Evolutionary conservation across 2,797 vertebrate genomes (phyloP), one percentile per base, ranked within the genome.

Genomic region (Cirrhinus mrigala): DNA sequence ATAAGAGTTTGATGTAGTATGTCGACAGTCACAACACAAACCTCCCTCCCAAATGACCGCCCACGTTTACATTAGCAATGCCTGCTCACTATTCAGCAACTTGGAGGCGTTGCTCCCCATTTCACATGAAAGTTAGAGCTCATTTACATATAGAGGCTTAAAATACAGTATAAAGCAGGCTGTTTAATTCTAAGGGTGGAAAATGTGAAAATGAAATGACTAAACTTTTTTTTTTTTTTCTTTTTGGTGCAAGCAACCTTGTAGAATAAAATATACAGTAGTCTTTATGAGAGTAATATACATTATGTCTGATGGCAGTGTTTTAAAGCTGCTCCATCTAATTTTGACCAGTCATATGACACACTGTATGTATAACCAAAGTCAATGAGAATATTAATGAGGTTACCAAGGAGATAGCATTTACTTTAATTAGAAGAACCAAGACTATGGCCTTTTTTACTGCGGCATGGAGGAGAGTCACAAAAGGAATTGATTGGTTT

Each of bases 401-500:
- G 96, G 96, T 97, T 96, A 96, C 96, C 96, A 96, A 96, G 96
- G 96, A 96, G 95, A 97, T 96, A 97, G 95, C 96, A 96, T 97
- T 97, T 96, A 95, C 94, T 96, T 96, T 97, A 97, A 97, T 96
- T 96, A 96, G 96, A 95, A 96, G 95, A 96, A 96, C 96, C 95
- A 94, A 95, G 95, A 96, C 96, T 96, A 95, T 96, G 95, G 95
- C 95, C 95, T 94, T 93, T 96, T 96, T 96, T 96, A 96, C 95
- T 95, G 94, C 95, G 93, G 94, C 94, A 94, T 95, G 95, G 95
- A 94, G 94, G 94, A 94, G 94, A 96, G 95, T 94, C 95, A 96
- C 96, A 97, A 96, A 97, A 96, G 96, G 95, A 96, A 97, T 96
- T 97, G 96, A 97, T 97, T 98, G 96, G 96, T 97, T 96, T 96